Evolutionary conservation across 2,888 invertebrate genomes (phyloP).

Genomic region (Hyles lineata): DNA sequence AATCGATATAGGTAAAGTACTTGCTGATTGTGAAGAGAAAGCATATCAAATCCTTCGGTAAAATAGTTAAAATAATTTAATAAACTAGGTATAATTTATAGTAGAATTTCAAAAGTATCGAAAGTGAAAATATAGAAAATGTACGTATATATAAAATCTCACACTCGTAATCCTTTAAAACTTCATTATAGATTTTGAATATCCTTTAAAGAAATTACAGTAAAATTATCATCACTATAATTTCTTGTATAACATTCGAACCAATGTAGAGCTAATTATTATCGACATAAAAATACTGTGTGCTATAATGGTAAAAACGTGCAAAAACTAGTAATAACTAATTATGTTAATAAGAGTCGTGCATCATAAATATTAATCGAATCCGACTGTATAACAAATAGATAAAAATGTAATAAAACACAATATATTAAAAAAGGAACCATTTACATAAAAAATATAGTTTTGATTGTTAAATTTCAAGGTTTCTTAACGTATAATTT

Average conservation of each 20-base stretch:
- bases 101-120: too few relatives aligned
- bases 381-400: background rate
- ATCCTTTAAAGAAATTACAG: too few relatives aligned
- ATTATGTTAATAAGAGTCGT: conserved; percentile 42
- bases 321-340: conserved; percentile 41
- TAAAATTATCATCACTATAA: background rate
- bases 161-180: too few relatives aligned
- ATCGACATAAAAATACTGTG: background rate
- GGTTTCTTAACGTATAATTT: too few relatives aligned
- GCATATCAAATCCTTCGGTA: too few relatives aligned
- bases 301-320: conserved; percentile 37
- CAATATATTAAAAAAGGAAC: background rate
- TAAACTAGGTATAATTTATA: too few relatives aligned
- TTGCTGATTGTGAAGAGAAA: too few relatives aligned
- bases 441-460: background rate
- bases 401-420: background rate
- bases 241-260: background rate
- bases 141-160: too few relatives aligned
- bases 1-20: too few relatives aligned
- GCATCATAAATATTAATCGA: background rate
- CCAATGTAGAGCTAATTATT: background rate
- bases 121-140: too few relatives aligned
- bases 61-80: too few relatives aligned
- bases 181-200: too few relatives aligned
- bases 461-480: background rate